Conservation (phyloP, 35 echinoderm and acorn worm genomes). For the Eucidaris tribuloides region DNA sequence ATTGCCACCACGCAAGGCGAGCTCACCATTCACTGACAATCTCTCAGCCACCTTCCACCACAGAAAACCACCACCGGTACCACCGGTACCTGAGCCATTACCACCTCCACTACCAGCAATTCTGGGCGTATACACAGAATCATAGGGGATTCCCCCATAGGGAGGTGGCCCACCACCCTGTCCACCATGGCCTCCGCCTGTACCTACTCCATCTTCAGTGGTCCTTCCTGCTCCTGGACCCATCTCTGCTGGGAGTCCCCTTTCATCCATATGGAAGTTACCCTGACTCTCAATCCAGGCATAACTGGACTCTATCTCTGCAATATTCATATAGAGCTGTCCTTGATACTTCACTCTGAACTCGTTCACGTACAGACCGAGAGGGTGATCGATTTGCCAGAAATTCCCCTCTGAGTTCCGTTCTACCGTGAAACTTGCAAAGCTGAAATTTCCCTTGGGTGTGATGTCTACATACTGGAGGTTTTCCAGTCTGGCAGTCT, state of each 20-base stretch:
- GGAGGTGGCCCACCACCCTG: constrained; percentile 86
- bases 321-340: constrained; percentile 71
- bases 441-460: constrained; percentile 70
- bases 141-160: constrained; percentile 76
- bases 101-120: constrained; percentile 78
- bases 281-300: constrained; percentile 91
- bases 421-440: constrained; percentile 79
- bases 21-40: constrained; percentile 69
- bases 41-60: constrained; percentile 81
- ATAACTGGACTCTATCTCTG: constrained; percentile 66
- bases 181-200: constrained; percentile 89
- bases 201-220: constrained; percentile 59
- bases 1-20: constrained; percentile 65
- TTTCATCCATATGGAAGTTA: constrained; percentile 76
- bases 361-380: constrained; percentile 56
- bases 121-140: constrained; percentile 65
- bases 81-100: constrained; percentile 70
- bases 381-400: constrained; percentile 53
- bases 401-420: constrained; percentile 73
- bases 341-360: constrained; percentile 83
- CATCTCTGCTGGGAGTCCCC: constrained; percentile 39
- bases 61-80: constrained; percentile 72
- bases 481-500: constrained; percentile 82
- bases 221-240: constrained; percentile 72
- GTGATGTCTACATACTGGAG: constrained; percentile 73